Conservation (phyloP, 2,797 vertebrate genomes). For the Heterohyrax brucei region DNA sequence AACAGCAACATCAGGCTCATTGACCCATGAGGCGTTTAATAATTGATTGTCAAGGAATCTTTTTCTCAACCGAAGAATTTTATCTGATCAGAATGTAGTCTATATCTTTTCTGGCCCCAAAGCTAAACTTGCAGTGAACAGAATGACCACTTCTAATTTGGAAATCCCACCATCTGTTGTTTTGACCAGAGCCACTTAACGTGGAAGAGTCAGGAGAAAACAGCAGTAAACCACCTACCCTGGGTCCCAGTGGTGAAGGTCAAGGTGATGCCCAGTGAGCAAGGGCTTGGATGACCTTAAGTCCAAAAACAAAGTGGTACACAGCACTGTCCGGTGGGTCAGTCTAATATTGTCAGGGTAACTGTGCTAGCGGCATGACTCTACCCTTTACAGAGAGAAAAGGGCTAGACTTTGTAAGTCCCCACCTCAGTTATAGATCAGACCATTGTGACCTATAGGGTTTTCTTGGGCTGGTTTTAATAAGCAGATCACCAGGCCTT, state of each 20-base stretch:
- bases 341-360: not conserved
- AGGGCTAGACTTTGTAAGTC: not conserved
- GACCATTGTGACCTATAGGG: not conserved
- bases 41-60: slow-evolving; percentile 21
- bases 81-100: slow-evolving; percentile 48
- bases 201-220: not conserved
- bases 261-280: not conserved
- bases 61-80: slow-evolving; percentile 59
- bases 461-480: not conserved
- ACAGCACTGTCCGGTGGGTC: not conserved
- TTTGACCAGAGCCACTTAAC: not conserved
- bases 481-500: not conserved
- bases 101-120: slow-evolving; percentile 61
- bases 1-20: not conserved
- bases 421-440: not conserved
- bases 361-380: not conserved
- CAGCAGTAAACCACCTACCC: not conserved
- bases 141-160: slow-evolving; percentile 4
- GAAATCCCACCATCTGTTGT: slow-evolving; percentile 43
- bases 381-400: not conserved
- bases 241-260: not conserved
- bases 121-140: slow-evolving; percentile 9
- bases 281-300: not conserved
- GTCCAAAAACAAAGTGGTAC: not conserved
- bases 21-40: not conserved